Conservation (phyloP, 1,140 invertebrate species). For the Sycobia sp. region DNA sequence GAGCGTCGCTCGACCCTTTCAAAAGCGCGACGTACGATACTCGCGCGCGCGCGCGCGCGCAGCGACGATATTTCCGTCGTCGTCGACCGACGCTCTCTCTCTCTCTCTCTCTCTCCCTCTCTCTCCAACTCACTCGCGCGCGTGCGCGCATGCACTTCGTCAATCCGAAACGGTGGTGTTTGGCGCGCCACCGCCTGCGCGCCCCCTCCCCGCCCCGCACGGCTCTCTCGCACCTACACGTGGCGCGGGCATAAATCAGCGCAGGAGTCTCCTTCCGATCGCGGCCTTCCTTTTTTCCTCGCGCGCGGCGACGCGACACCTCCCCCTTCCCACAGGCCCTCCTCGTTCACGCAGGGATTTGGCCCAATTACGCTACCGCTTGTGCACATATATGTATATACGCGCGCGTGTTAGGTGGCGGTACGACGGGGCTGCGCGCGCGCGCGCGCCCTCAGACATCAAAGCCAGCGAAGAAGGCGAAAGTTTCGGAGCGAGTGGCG, state of each 20-base stretch:
- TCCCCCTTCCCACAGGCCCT: not conserved
- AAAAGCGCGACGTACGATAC: no score
- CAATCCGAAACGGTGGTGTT: conserved; percentile 48
- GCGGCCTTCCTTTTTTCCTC: not conserved
- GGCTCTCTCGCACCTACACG: conserved; percentile 39
- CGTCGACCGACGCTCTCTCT: no score
- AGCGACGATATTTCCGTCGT: no score
- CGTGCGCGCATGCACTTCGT: conserved; percentile 52
- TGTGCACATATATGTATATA: no score
- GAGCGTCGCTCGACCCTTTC: no score
- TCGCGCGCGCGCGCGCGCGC: no score
- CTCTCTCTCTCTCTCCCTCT: conserved; percentile 52
- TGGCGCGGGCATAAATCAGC: conserved; percentile 46
- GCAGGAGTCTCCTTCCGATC: not conserved
- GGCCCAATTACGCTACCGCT: conserved; percentile 34
- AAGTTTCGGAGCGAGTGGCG: no score
- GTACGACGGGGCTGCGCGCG: no score
- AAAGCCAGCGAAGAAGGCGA: no score
- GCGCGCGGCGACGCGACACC: not conserved
- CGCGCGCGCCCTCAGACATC: no score
- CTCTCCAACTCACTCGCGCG: no score
- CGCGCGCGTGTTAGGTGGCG: no score
- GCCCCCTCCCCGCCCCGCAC: conserved; percentile 9
- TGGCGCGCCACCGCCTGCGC: conserved; percentile 28
- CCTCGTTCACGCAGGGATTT: conserved; percentile 7